A percentile compares a stretch with the other conserved stretches of the same genome.
These are phyloP conservation scores for Pseudeuparius sepicola DNA, from an alignment of 2,888 invertebrate genomes.

Conservation along the genomic window DNA sequence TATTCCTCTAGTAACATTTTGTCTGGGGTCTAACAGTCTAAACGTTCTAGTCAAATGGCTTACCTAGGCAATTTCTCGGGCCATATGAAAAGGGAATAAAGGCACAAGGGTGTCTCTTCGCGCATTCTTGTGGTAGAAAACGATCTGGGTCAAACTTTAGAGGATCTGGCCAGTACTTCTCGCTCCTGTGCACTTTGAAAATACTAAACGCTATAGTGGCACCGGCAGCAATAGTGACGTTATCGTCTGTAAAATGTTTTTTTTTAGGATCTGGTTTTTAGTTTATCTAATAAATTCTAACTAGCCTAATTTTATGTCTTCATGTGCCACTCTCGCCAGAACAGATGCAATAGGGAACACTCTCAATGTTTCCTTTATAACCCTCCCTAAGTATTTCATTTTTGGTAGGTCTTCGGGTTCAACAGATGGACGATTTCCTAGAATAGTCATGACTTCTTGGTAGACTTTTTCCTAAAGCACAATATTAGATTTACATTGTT, in stretches of 20 bases:
- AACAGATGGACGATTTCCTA: too few relatives aligned
- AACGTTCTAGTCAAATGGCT: too few relatives aligned
- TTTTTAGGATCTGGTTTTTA: background rate
- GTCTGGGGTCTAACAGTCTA: too few relatives aligned
- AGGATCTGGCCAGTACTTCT: conserved; percentile 47
- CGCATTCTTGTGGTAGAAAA: conserved; percentile 44
- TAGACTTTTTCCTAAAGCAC: too few relatives aligned
- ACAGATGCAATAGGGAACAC: background rate
- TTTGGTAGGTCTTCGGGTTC: too few relatives aligned
- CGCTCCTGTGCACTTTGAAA: conserved; percentile 34
- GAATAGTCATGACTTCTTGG: too few relatives aligned
- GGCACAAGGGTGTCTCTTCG: conserved; percentile 24
- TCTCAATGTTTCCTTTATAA: conserved; percentile 1
- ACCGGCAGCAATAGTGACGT: background rate
- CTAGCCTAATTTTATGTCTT: background rate
- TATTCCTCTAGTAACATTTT: too few relatives aligned
- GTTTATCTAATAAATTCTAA: background rate
- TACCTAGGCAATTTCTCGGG: conserved; percentile 26
- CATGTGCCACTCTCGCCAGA: background rate
- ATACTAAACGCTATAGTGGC: conserved; percentile 22
- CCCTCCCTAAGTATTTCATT: background rate
- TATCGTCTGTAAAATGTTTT: background rate
- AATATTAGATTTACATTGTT: too few relatives aligned
- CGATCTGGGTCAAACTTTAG: conserved; percentile 49
- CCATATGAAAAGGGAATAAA: conserved; percentile 26